phyloP scores from a whole-genome alignment of 1,140 invertebrate genomes.

The Drosophila albomicans region DNA sequence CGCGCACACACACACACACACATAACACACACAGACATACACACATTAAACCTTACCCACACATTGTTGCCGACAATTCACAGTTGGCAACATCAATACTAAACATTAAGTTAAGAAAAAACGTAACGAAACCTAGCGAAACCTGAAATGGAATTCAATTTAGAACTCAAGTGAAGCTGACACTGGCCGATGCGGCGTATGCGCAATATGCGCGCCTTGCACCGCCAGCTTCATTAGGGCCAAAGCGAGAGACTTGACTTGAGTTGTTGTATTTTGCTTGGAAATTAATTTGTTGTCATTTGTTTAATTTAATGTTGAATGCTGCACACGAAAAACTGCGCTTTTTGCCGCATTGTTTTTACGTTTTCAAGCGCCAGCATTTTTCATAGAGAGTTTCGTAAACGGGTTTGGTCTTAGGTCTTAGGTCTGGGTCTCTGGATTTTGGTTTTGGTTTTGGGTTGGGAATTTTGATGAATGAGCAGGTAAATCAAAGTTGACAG shows the following conservation, averaged over 20 bases:
- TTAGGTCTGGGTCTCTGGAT: constrained; percentile 5
- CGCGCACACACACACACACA: constrained; percentile 38
- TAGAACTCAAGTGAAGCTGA: constrained; percentile 42
- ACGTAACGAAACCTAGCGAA: constrained; percentile 3
- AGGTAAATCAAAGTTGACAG: constrained; percentile 75
- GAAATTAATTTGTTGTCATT: constrained; percentile 67
- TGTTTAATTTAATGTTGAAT: constrained; percentile 49
- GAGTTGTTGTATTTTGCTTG: constrained; percentile 39
- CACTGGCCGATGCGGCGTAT: constrained; percentile 59
- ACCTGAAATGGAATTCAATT: constrained; percentile 54
- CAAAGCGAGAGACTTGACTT: constrained; percentile 24
- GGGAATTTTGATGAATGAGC: constrained; percentile 65
- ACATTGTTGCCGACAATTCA: constrained; percentile 28
- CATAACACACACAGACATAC: constrained; percentile 5
- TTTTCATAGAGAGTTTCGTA: constrained; percentile 1
- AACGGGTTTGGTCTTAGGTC: constrained; percentile 18
- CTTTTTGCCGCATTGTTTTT: constrained; percentile 18
- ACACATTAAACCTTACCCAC: constrained; percentile 28
- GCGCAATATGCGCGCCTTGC: constrained; percentile 59
- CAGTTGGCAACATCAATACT: constrained; percentile 32
- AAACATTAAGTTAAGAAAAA: constrained; percentile 14
- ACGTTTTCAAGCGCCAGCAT: constrained; percentile 9
- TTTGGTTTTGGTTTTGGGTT: constrained; percentile 7
- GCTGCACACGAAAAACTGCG: constrained; percentile 18
- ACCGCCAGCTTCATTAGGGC: constrained; percentile 53